A percentile compares a stretch with the other conserved stretches of the same genome.
Evolutionary conservation across 2,113 vertebrate genomes (phyloP).

Genomic region (Pseudorhombus dupliciocellatus): DNA sequence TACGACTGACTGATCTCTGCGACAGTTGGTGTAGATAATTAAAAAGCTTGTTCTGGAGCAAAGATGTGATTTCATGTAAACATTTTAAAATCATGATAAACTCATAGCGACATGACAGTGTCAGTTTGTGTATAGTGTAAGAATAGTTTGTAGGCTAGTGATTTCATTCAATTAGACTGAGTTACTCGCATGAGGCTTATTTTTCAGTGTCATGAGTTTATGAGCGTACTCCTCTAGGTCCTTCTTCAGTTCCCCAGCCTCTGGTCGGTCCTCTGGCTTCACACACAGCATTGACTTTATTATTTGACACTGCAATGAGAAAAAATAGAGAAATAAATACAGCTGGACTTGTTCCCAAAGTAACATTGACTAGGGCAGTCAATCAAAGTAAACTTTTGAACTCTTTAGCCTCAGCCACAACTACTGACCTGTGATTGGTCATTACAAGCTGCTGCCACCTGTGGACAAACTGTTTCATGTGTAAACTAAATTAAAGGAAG

Average conservation of each 20-base stretch:
- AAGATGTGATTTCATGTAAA: not conserved
- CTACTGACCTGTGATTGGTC: not conserved
- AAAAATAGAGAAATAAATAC: not conserved
- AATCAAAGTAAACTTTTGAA: not conserved
- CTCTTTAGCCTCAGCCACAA: not conserved
- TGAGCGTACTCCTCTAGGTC: conserved; percentile 24
- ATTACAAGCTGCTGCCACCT: not conserved
- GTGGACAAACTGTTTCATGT: not conserved
- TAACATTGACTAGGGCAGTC: not conserved
- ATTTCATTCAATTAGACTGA: conserved; percentile 42
- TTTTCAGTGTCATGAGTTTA: conserved; percentile 6
- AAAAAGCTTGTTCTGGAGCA: not conserved
- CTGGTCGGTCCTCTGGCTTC: conserved; percentile 70
- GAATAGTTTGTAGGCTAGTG: too few relatives aligned
- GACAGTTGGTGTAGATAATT: too few relatives aligned
- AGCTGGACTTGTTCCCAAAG: not conserved
- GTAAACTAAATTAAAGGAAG: not conserved
- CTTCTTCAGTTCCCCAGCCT: conserved; percentile 57
- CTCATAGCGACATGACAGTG: too few relatives aligned
- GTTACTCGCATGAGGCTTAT: not conserved
- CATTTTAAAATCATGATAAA: not conserved
- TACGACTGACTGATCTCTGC: too few relatives aligned
- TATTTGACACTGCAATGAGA: conserved; percentile 60
- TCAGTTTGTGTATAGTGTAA: too few relatives aligned
- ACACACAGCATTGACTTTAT: conserved; percentile 69